Percentiles rank a stretch among this genome's conserved stretches.
Evolutionary conservation across 2,797 vertebrate species (phyloP).

Genomic region (Clarias fuscus): DNA sequence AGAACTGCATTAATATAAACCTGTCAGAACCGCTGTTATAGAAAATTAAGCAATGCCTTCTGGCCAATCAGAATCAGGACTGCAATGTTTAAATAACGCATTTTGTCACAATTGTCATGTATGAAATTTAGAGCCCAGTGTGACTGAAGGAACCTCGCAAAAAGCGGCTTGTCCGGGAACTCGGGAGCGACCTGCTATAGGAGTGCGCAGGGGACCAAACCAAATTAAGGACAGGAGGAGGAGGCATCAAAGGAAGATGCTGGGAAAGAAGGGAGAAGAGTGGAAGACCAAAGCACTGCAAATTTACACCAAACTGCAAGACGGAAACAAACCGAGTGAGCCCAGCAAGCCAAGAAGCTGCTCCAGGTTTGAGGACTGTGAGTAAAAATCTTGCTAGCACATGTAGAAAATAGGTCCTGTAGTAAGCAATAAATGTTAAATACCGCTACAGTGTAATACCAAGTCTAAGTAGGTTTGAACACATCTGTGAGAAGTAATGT

Average conservation of each 20-base stretch:
- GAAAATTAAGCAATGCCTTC: not conserved
- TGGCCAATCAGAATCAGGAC: not conserved
- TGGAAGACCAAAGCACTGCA: slow-evolving; percentile 64
- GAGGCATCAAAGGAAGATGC: slow-evolving; percentile 39
- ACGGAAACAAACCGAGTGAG: slow-evolving; percentile 39
- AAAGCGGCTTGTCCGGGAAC: not conserved
- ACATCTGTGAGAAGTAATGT: not conserved
- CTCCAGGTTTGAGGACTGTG: slow-evolving; percentile 72
- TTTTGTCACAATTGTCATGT: not conserved
- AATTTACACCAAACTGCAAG: slow-evolving; percentile 71
- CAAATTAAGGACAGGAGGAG: slow-evolving; percentile 44
- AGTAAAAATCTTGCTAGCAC: slow-evolving; percentile 55
- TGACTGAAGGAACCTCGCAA: slow-evolving; percentile 15
- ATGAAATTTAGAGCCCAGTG: slow-evolving; percentile 4
- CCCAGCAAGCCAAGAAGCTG: slow-evolving; percentile 40
- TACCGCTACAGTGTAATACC: no score
- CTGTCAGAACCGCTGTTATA: not conserved
- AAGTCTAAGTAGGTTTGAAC: not conserved
- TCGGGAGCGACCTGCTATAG: not conserved
- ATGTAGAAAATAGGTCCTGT: not conserved
- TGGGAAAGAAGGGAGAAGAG: slow-evolving; percentile 59
- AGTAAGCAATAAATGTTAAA: not conserved
- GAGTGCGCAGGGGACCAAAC: slow-evolving; percentile 17
- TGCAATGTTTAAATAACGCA: not conserved
- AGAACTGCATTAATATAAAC: not conserved